phyloP scores from a whole-genome alignment of 2,113 vertebrate genomes.

The Halcyon malimbica region DNA sequence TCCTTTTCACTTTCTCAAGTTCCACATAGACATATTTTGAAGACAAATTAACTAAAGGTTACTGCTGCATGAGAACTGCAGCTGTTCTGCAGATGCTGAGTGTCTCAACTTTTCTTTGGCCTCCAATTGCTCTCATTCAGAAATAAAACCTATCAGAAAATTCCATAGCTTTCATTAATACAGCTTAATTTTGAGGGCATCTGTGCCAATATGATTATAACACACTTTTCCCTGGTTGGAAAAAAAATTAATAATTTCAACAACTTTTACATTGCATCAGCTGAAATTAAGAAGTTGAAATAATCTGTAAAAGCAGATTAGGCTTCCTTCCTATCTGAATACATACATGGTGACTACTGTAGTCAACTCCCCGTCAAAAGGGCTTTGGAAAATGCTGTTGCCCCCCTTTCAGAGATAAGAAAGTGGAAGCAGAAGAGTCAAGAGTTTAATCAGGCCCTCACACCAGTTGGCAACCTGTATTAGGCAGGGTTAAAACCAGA shows the following conservation, averaged over 20 bases:
- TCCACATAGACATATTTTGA: constrained; percentile 49
- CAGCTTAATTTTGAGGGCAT: background rate
- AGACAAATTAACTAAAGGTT: constrained; percentile 61
- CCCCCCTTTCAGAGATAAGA: constrained; percentile 57
- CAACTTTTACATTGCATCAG: background rate
- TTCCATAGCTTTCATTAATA: background rate
- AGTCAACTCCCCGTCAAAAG: constrained; percentile 34
- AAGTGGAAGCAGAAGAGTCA: constrained; percentile 51
- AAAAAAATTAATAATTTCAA: background rate
- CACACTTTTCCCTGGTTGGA: background rate
- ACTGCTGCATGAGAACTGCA: constrained; percentile 50
- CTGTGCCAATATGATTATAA: background rate
- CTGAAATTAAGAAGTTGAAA: constrained; percentile 13
- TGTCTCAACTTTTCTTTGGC: background rate
- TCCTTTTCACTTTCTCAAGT: constrained; percentile 54
- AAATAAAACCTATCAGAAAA: background rate
- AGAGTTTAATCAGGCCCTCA: constrained; percentile 55
- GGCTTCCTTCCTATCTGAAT: constrained; percentile 53
- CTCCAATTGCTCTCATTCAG: background rate
- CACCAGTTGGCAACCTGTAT: constrained; percentile 13
- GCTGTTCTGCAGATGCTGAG: constrained; percentile 48
- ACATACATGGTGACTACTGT: constrained; percentile 16
- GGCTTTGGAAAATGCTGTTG: constrained; percentile 29
- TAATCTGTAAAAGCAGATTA: constrained; percentile 38
- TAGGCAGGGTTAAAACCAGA: background rate